Conservation (phyloP, 1,140 invertebrate species). For the Lordiphosa clarofinis region DNA sequence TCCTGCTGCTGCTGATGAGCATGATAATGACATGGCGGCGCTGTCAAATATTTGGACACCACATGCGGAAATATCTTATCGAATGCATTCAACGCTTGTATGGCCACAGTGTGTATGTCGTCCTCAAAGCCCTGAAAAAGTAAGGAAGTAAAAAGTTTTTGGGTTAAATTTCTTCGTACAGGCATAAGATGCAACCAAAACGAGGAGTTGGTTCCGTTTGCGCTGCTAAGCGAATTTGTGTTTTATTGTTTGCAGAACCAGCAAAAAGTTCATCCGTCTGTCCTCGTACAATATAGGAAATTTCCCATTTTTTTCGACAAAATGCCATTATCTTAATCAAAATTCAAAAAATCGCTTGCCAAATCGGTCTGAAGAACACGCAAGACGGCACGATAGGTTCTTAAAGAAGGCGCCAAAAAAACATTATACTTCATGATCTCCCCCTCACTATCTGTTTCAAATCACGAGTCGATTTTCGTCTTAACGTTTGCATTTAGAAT, state of each 20-base stretch:
- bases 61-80: slow-evolving; percentile 79
- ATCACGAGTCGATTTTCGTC: too few species aligned
- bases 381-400: too few species aligned
- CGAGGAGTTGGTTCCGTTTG: slow-evolving; percentile 27
- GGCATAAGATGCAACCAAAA: slow-evolving; percentile 33
- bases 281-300: neutral
- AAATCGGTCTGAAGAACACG: too few species aligned
- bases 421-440: too few species aligned
- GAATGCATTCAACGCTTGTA: slow-evolving; percentile 79
- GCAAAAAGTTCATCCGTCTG: slow-evolving; percentile 51
- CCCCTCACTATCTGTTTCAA: too few species aligned
- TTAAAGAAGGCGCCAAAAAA: too few species aligned
- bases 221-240: slow-evolving; percentile 71
- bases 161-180: slow-evolving; percentile 61
- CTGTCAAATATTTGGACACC: slow-evolving; percentile 78
- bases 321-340: too few species aligned
- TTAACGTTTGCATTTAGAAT: too few species aligned
- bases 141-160: slow-evolving; percentile 43
- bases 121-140: slow-evolving; percentile 83
- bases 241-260: slow-evolving; percentile 75
- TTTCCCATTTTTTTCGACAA: too few species aligned
- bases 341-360: too few species aligned
- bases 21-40: slow-evolving; percentile 77
- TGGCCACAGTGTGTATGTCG: slow-evolving; percentile 80
- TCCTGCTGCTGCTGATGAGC: slow-evolving; percentile 67